Evolutionary conservation across 2,113 vertebrate species (phyloP), one percentile per base, ranked within the genome.

Genomic region (Xiphorhynchus elegans): DNA sequence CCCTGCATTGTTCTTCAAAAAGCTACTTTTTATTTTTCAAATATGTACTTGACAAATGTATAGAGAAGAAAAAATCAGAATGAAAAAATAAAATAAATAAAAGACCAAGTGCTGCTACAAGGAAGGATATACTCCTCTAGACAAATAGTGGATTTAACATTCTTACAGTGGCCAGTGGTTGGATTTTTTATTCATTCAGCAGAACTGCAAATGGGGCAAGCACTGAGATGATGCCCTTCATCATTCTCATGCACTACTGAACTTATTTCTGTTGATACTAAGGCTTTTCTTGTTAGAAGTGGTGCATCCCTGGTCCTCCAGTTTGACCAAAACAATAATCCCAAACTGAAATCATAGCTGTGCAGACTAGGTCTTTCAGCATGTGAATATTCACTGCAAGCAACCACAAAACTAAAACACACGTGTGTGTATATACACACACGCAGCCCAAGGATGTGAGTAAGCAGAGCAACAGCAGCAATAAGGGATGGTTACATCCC

Each of bases 351-450:
- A 68, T 47, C 17, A 18, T 5, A 46, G 8, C 37, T 35, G 17
- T 19, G 15, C 52, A 39, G 33, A 37, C 21, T 35, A 1, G 37
- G 15, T 24, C 63, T 35, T 63, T 53, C 73, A 63, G 16, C 9
- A 24, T 1, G 9, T 29, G 6, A 53, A 19, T 40, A 11, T 23
- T 40, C 20, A 4, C 2, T 44, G 20, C 33, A 21, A 44, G 31
- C 24, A 56, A 31, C 24, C 33, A n/a, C 49, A 70, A 37, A 80
- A 44, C 26, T 8, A 49, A 63, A 2, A 46, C 19, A 13, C 3
- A 19, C 3, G 7, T 0, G 3, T 2, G 8, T 12, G 13, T 17
- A 4, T 33, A 9, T 7, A n/a, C 6, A 26, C 7, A 63, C 7
- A 33, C 13, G 5, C 18, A 33, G n/a, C 28, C 24, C 28, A 47